phyloP scores from a whole-genome alignment of 2,797 vertebrate species.

The Pteronotus mesoamericanus region DNA sequence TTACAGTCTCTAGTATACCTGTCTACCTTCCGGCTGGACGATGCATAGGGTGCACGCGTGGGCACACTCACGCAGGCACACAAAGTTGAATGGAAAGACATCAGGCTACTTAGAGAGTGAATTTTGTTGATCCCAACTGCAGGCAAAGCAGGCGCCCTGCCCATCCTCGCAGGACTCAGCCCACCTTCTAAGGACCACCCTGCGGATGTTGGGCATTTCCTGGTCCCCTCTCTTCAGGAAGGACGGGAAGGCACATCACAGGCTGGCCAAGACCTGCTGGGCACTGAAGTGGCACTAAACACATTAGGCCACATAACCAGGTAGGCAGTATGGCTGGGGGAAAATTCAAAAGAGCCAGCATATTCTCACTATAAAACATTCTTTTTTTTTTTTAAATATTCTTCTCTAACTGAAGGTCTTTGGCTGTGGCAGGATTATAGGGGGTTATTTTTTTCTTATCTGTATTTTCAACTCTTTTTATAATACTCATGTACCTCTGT shows the following conservation, averaged over 20 bases:
- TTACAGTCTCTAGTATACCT: rapidly evolving
- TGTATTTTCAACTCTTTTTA: neutral
- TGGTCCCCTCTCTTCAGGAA: neutral
- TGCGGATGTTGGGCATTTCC: neutral
- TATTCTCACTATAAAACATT: neutral
- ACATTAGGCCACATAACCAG: neutral
- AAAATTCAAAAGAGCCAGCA: neutral
- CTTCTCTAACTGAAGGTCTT: neutral
- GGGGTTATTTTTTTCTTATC: neutral
- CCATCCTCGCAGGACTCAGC: too few relatives aligned
- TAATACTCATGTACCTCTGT: neutral
- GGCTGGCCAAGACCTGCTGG: neutral
- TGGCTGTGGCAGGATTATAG: neutral
- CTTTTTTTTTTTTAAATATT: neutral
- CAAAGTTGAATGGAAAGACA: neutral
- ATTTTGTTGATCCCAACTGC: neutral
- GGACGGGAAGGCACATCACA: too few relatives aligned
- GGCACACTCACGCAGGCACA: neutral
- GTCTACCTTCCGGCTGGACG: neutral
- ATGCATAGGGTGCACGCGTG: neutral
- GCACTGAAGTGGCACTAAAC: neutral
- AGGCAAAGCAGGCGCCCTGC: neutral
- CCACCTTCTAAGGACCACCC: neutral
- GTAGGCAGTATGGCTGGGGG: neutral
- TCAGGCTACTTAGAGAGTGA: neutral